Evolutionary conservation across 2,888 invertebrate species (phyloP), one percentile per base, ranked within the genome.

Genomic region (Mycalesis mineus): DNA sequence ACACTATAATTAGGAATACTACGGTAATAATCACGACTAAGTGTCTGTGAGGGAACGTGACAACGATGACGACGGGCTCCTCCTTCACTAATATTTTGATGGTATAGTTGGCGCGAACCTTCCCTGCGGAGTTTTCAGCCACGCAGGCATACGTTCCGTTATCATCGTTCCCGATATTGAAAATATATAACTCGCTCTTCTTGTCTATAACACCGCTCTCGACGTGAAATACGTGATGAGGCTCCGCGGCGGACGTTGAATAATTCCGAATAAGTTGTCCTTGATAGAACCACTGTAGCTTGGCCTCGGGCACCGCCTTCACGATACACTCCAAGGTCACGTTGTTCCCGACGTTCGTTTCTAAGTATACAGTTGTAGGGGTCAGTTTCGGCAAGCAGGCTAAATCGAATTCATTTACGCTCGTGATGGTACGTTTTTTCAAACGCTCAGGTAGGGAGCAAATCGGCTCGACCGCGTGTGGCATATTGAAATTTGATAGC

Each of bases 111-210:
- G 95, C 94, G 65, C 92, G 93, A 0, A 94, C 91, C 58, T 91
- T 92, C 11, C 97, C 97, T 0, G 97, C 97, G 13, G 94, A 92
- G 77, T 97, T 97, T 73, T 95, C 95, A 0, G 97, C 97, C 11
- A 94, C 91, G 78, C 97, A 97, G 3, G 94, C 92, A 76, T 96
- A 97, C 7, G 95, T 95, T 5, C 97, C 97, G 72, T 96, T 96
- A 74, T 96, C 95, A 64, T 94, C 95, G 39, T 91, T 91, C 33
- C 93, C 93, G 17, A 95, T 93, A 75, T 95, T 95, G 72, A 93
- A 93, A 69, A 96, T 94, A 72, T 94, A 93, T 57, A 96, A 90
- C 80, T 95, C 95, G 72, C 95, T 95, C 65, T 92, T 92, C 81
- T 95, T 95, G 72, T 95, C 94, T 66, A 93, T 92, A 0, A 91